Conservation (phyloP, 2,888 invertebrate genomes). For the Blera fallax region DNA sequence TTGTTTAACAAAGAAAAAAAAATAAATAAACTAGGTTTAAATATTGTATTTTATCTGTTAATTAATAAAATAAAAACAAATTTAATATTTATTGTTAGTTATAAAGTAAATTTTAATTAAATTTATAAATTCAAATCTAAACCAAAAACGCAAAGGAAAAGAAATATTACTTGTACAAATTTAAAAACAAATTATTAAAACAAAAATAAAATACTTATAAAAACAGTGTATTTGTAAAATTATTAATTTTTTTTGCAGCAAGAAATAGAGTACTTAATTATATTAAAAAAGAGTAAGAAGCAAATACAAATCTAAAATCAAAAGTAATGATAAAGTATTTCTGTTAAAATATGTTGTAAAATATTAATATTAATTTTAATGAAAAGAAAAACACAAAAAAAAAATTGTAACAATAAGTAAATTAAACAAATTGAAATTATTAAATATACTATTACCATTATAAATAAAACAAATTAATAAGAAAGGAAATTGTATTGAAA, state of each 20-base stretch:
- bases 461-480: slow-evolving; percentile 23
- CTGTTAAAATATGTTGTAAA: slow-evolving; percentile 41
- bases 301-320: slow-evolving; percentile 21
- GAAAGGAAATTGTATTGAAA: slow-evolving; percentile 56
- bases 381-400: slow-evolving; percentile 15
- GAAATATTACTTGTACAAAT: slow-evolving; percentile 56
- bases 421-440: slow-evolving; percentile 44
- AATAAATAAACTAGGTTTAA: slow-evolving; percentile 19
- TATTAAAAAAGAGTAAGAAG: background rate
- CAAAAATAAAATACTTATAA: background rate
- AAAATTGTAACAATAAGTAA: slow-evolving; percentile 52
- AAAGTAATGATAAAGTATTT: slow-evolving; percentile 23
- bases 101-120: slow-evolving; percentile 28
- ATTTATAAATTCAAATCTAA: slow-evolving; percentile 23
- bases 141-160: slow-evolving; percentile 7
- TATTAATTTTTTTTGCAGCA: slow-evolving; percentile 41
- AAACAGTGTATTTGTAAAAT: slow-evolving; percentile 25
- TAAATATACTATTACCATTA: slow-evolving; percentile 48
- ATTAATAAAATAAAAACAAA: slow-evolving; percentile 21
- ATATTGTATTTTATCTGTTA: slow-evolving; percentile 45
- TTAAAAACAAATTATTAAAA: slow-evolving; percentile 6
- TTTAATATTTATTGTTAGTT: slow-evolving; percentile 55
- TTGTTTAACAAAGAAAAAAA: slow-evolving; percentile 36
- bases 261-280: slow-evolving; percentile 27
- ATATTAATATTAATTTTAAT: slow-evolving; percentile 42